Percentiles rank a stretch among this genome's conserved stretches.
phyloP scores from a whole-genome alignment of 2,113 vertebrate genomes.

The Promerops cafer region DNA sequence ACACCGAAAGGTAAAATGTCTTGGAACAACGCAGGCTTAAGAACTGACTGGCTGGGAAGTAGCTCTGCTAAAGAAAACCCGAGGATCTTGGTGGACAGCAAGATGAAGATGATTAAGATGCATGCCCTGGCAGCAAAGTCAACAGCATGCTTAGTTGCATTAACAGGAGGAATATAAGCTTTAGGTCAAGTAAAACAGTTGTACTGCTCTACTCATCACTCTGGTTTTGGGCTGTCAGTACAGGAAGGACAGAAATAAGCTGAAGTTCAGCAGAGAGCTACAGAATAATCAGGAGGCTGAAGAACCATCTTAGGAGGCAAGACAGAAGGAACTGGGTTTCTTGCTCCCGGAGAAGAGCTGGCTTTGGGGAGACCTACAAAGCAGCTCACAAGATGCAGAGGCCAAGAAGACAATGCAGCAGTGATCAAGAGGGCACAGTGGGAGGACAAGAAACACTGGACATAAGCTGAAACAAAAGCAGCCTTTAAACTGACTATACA shows the following conservation, averaged over 20 bases:
- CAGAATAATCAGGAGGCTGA: not conserved
- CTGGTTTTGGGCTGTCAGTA: not conserved
- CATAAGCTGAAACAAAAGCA: not conserved
- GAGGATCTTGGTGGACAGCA: not conserved
- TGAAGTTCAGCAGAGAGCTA: not conserved
- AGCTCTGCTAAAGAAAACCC: not conserved
- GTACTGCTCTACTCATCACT: not conserved
- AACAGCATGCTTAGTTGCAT: not conserved
- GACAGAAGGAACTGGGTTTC: not conserved
- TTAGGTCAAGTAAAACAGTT: not conserved
- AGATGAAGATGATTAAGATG: not conserved
- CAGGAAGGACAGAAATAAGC: not conserved
- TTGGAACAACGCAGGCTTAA: not conserved
- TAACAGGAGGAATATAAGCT: not conserved
- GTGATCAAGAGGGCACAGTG: not conserved
- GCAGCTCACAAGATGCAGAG: not conserved
- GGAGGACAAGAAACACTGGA: not conserved
- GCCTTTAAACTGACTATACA: not conserved
- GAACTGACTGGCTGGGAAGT: not conserved
- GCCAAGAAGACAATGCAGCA: not conserved
- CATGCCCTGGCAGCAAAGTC: not conserved
- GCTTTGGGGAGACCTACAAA: not conserved
- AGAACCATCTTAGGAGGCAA: rapidly evolving
- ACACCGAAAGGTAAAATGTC: not conserved
- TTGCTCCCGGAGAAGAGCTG: not conserved